phyloP scores from a whole-genome alignment of 2,797 vertebrate genomes.

The Alectoris magna region DNA sequence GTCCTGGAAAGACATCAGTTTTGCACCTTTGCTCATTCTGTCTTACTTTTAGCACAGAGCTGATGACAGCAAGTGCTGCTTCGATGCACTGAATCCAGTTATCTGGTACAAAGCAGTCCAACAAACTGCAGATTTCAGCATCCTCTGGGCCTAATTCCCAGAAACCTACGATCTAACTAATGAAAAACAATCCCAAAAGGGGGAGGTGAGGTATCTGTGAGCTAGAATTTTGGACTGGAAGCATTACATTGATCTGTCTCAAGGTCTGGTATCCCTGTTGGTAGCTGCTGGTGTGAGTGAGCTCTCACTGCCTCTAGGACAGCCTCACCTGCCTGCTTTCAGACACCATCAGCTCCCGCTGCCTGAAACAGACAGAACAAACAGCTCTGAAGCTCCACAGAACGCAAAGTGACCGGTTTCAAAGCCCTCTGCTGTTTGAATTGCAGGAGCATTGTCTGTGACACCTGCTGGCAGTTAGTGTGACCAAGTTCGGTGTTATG shows the following conservation, averaged over 20 bases:
- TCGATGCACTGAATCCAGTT: neutral
- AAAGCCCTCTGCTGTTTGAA: fast-evolving
- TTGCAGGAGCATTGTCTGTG: fast-evolving
- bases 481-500: neutral
- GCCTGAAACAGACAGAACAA: neutral
- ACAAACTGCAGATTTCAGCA: neutral
- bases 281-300: neutral
- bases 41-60: neutral
- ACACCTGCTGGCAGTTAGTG: neutral
- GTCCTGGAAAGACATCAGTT: neutral
- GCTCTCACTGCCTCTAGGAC: neutral
- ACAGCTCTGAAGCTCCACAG: neutral
- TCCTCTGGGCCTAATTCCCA: neutral
- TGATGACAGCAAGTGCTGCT: neutral
- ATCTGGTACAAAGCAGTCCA: neutral
- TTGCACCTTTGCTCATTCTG: neutral
- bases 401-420: neutral
- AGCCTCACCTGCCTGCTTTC: neutral
- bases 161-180: neutral
- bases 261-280: neutral
- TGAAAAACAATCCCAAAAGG: neutral
- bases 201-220: neutral
- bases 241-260: neutral
- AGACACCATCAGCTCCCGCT: neutral
- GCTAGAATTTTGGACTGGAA: neutral